These are phyloP conservation scores for Opisthocomus hoazin DNA, from an alignment of 2,113 vertebrate genomes.

Conservation along the genomic window DNA sequence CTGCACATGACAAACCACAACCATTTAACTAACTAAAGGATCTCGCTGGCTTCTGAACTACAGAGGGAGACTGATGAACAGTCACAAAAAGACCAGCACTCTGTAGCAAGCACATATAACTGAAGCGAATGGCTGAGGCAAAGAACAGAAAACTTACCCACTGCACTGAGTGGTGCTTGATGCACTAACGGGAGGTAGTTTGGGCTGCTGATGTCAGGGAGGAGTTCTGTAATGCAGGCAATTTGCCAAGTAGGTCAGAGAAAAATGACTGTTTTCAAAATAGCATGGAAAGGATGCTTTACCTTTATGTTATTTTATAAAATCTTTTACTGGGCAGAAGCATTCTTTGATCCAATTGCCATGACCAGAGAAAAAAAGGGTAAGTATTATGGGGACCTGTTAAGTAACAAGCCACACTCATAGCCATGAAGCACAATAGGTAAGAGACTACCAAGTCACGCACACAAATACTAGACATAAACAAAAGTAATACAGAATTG, in stretches of 20 bases:
- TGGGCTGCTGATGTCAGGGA: background rate
- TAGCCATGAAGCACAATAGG: background rate
- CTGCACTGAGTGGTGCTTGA: background rate
- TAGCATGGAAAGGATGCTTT: background rate
- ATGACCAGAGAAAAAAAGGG: background rate
- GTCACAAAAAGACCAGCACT: background rate
- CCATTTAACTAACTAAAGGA: background rate
- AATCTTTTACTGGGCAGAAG: background rate
- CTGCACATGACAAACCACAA: background rate
- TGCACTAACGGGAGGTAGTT: background rate
- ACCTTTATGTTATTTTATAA: too few species aligned
- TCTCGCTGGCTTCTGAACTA: background rate
- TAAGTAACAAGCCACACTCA: background rate
- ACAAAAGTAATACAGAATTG: background rate
- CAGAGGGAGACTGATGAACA: background rate
- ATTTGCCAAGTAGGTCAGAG: background rate
- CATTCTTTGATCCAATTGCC: background rate
- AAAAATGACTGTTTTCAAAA: background rate
- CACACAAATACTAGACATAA: background rate
- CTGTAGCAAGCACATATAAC: background rate
- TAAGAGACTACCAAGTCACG: background rate
- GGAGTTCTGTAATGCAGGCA: background rate
- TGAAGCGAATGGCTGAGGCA: background rate
- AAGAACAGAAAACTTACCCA: background rate
- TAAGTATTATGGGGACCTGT: background rate